Base-by-base conservation (phyloP, 2,113 vertebrate species). In the Xiphophorus maculatus region DNA sequence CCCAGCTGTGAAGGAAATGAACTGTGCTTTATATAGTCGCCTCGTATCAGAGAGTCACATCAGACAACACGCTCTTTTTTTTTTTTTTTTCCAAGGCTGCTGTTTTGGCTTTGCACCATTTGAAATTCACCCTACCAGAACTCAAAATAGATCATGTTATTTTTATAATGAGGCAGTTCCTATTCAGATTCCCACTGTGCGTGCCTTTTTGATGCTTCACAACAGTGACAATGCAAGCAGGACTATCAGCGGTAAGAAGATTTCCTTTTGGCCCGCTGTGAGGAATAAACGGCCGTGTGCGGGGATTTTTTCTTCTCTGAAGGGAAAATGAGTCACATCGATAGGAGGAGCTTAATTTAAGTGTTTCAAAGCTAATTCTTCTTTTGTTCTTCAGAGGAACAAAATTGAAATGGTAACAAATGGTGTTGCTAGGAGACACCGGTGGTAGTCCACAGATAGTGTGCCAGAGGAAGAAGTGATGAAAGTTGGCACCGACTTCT, bases 401-500 rank as follows among this genome's bases (percentile, higher is more conserved):
- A 69, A 72, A 48, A 80, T 71, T 82, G 63, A 84, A 85, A 84
- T 37, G 8, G 62, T 54, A 83, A 85, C 81, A 78, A 76, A 83
- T 75, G 75, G 66, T 25, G 92, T 92, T 91, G 90, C 91, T 91
- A 91, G 87, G 91, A 90, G 83, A 93, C 91, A 35, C 73, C 51
- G 63, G 85, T 87, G 62, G 2, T 54, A 78, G 77, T 74, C 79
- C 44, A 71, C 9, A 69, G 79, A 85, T 77, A 67, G 76, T 37
- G 48, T 79, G 79, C 71, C 65, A 69, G 76, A 22, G 33, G 77
- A 73, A 54, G 44, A 42, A 75, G 83, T 54, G 77, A 82, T 33
- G 74, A 84, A 74, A 8, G 33, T 71, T 78, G 76, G 75, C 44
- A 4, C 17, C 4, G 81, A 83, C 84, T 88, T 87, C 68, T 87